Percentiles rank a stretch among this genome's conserved stretches.
These are phyloP conservation scores for Lutjanus erythropterus DNA, from an alignment of 2,113 vertebrate genomes.

Conservation along the genomic window DNA sequence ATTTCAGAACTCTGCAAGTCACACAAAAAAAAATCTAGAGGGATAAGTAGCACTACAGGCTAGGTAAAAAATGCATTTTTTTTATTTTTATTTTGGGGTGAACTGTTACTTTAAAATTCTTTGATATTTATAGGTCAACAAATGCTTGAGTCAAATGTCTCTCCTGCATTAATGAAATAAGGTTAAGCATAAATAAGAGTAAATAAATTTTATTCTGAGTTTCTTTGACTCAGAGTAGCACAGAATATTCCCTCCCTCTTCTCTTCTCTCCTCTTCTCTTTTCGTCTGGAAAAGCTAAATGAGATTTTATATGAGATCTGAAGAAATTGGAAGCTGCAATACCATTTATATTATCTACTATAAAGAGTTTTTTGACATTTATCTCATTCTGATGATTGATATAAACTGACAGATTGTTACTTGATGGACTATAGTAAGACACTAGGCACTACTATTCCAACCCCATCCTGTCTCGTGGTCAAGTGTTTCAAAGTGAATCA, in stretches of 20 bases:
- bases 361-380: background rate
- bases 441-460: background rate
- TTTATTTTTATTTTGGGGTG: too few species aligned
- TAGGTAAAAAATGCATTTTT: too few species aligned
- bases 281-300: background rate
- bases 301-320: background rate
- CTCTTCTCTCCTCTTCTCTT: too few species aligned
- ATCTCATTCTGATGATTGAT: background rate
- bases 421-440: background rate
- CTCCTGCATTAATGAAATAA: background rate
- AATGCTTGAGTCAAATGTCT: background rate
- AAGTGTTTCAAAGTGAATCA: constrained; percentile 28
- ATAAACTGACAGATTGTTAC: background rate
- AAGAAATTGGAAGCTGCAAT: background rate
- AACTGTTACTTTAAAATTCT: background rate
- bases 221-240: background rate
- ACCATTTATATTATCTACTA: background rate
- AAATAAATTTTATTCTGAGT: background rate
- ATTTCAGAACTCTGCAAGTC: too few species aligned
- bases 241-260: background rate
- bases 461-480: constrained; percentile 15
- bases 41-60: too few species aligned
- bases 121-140: background rate
- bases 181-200: background rate
- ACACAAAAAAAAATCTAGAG: too few species aligned